These are phyloP conservation scores for Cephalopterus ornatus DNA, from an alignment of 2,113 vertebrate genomes.

Conservation along the genomic window DNA sequence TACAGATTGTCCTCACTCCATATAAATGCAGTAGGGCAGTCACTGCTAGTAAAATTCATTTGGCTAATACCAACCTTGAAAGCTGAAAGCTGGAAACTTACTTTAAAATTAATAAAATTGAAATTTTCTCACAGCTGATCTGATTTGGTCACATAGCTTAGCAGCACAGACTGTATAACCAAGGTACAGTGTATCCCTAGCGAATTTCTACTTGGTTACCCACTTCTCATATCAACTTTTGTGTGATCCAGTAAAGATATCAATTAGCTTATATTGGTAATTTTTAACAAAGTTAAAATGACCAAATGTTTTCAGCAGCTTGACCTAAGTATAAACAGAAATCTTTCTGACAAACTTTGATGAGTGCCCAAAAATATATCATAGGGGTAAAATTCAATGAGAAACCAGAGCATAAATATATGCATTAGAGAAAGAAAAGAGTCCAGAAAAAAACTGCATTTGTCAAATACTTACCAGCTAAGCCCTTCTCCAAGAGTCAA, in stretches of 20 bases:
- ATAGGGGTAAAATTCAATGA: neutral
- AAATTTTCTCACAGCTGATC: neutral
- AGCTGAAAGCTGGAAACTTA: neutral
- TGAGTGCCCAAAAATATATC: neutral
- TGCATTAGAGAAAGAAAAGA: neutral
- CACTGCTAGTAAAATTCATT: neutral
- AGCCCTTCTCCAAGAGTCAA: neutral
- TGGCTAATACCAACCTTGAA: neutral
- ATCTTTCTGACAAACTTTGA: neutral
- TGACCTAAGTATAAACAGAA: neutral
- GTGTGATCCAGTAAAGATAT: neutral
- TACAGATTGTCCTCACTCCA: neutral
- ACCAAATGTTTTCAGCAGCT: neutral
- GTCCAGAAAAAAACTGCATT: neutral
- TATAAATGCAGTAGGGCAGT: neutral
- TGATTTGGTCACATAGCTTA: accelerated
- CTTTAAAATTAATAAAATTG: neutral
- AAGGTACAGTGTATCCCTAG: neutral
- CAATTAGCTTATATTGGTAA: neutral
- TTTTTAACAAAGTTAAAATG: neutral
- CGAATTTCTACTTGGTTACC: neutral
- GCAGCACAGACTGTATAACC: neutral
- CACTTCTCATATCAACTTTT: neutral
- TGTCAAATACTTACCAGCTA: neutral
- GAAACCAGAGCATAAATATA: neutral